Conservation (phyloP, 2,888 invertebrate species). For the Prosapia bicincta region DNA sequence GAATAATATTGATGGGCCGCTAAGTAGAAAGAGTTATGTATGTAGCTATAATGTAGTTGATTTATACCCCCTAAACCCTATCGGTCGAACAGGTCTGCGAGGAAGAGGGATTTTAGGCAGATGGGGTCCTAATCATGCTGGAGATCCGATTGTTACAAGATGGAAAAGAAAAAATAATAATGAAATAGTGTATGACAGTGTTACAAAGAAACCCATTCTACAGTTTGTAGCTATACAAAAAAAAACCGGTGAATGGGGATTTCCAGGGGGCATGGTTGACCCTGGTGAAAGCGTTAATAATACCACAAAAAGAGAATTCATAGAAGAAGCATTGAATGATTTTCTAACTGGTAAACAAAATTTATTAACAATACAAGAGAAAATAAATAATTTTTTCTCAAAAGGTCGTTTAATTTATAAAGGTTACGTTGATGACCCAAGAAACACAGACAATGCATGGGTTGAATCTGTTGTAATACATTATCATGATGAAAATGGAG, state of each 20-base stretch:
- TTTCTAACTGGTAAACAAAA: constrained; percentile 51
- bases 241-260: constrained; percentile 83
- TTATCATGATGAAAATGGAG: constrained; percentile 84
- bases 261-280: constrained; percentile 97
- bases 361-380: constrained; percentile 43
- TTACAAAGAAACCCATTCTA: constrained; percentile 62
- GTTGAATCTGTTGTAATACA: constrained; percentile 94
- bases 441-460: constrained; percentile 99
- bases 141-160: constrained; percentile 92
- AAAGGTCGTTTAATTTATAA: constrained; percentile 67
- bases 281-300: constrained; percentile 78
- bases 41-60: constrained; percentile 55
- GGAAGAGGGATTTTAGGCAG: constrained; percentile 87
- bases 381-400: constrained; percentile 65
- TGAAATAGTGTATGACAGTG: constrained; percentile 43
- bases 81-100: constrained; percentile 83
- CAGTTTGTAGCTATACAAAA: constrained; percentile 92
- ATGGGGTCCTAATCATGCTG: constrained; percentile 99
- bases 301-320: constrained; percentile 87
- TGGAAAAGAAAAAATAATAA: constrained; percentile 58
- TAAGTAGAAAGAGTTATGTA: constrained; percentile 72
- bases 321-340: constrained; percentile 88
- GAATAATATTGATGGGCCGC: constrained; percentile 70
- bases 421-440: constrained; percentile 95
- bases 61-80: constrained; percentile 51